A percentile compares a stretch with the other conserved stretches of the same genome.
phyloP scores from a whole-genome alignment of 2,888 invertebrate genomes.

The Sinotaia quadrata region DNA sequence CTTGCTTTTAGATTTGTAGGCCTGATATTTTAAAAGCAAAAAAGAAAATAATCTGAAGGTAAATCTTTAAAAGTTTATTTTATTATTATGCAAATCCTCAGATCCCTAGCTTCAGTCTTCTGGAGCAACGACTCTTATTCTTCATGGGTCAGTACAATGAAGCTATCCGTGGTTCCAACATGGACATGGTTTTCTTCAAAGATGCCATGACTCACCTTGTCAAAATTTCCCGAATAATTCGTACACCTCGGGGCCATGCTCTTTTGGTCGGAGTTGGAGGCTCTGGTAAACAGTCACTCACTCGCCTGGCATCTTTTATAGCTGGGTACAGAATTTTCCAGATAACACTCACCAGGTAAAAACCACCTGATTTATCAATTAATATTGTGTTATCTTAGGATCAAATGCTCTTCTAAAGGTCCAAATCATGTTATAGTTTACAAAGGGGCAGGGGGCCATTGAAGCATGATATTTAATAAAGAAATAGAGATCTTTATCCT shows the following conservation, averaged over 20 bases:
- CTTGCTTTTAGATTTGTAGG: background rate
- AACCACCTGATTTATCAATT: no score
- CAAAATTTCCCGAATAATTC: slow-evolving; percentile 92
- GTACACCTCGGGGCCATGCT: slow-evolving; percentile 94
- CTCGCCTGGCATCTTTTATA: slow-evolving; percentile 95
- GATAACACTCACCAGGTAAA: slow-evolving; percentile 88
- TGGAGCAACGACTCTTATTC: slow-evolving; percentile 68
- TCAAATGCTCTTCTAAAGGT: no score
- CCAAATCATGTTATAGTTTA: no score
- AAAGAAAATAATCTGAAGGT: no score
- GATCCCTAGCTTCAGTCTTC: slow-evolving; percentile 63
- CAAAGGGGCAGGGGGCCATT: no score
- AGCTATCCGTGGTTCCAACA: slow-evolving; percentile 70
- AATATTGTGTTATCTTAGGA: no score
- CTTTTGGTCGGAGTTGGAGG: slow-evolving; percentile 97
- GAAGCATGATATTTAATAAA: no score
- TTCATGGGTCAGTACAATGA: slow-evolving; percentile 72
- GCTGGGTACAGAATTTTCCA: slow-evolving; percentile 97
- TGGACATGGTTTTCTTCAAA: slow-evolving; percentile 72
- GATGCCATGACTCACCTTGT: slow-evolving; percentile 97
- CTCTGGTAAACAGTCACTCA: slow-evolving; percentile 95
- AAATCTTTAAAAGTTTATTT: no score
- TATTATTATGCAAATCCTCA: no score
- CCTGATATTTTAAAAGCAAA: no score
- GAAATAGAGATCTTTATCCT: no score